Base-by-base conservation (phyloP, 2,888 invertebrate species). In the Agrochola lychnidis region DNA sequence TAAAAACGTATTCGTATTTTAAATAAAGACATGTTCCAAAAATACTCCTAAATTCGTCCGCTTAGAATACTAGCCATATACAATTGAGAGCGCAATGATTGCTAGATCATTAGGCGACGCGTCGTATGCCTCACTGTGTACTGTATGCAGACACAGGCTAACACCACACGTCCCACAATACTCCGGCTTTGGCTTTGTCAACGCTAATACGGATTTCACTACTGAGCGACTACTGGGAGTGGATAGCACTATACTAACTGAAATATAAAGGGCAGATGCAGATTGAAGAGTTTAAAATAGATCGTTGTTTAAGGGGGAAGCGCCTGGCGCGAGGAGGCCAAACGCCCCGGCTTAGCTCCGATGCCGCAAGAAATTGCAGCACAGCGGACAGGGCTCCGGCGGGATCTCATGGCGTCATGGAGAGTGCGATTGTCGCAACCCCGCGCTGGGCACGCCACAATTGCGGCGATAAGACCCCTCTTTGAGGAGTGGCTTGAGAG, bases 31-130 rank as follows among this genome's bases (percentile, higher is more conserved):
- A 2, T 9, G 56, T 57, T 51, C 22, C 0, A 25, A 64, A 45
- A 45, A 56, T 14, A 12, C 22, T 45, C 67, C 59, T 40, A 66
- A 61, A 59, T 56, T 61, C n/a, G 45, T 51, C 25, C 14, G 2
- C 19, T 71, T 53, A 56, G 30, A 83, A 83, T 71, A 69, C 64
- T 70, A 63, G 68, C 42, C 1, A 2, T 51, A 25, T 56, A 83
- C 69, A 78, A 71, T 71, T 40, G 68, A 73, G 30, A 68, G 70
- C 30, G 40, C 70, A 74, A 78, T 78, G 72, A 72, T 78, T 86
- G 88, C 69, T 82, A 59, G 73, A 79, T 78, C 86, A 80, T 86
- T 81, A 82, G 69, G 66, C 81, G n/a, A 25, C 40, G 66, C 62
- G n/a, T 57, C 62, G 63, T 36, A 67, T 76, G 70, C 25, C 42